Evolutionary conservation across 2,888 invertebrate species (phyloP), one percentile per base, ranked within the genome.

Genomic region (Spatulosminthurus flaviceps): DNA sequence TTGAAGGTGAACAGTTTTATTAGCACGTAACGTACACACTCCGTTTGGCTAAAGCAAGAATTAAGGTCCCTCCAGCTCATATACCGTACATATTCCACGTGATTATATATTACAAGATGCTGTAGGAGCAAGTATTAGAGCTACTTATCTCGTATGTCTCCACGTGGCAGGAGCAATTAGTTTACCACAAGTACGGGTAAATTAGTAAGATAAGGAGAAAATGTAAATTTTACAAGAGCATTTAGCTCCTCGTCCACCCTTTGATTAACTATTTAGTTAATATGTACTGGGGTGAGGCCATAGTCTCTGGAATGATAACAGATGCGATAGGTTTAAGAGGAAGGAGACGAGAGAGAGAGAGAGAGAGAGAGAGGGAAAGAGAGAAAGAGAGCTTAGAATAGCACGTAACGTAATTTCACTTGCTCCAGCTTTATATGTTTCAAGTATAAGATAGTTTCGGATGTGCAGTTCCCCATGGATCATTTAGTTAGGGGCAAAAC

Each of bases 401-500:
- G 75, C 64, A 26, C 67, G 24, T 24, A 19, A 41, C 64, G 24
- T 75, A 74, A 74, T 61, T 51, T 29, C 51, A 72, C 51, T 72
- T 72, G 24, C 72, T 51, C 72, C 26, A 26, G n/a, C n/a, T n/a
- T 51, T 51, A 51, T 51, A 51, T 11, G 72, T 51, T 51, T 26
- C 13, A 72, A 72, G 51, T 16, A 24, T 61, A 26, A 16, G 67
- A 28, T 28, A 13, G 73, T 51, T 34, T 60, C 61, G 29, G 29
- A 74, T 72, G 74, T 74, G 41, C 21, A 34, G 75, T 75, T 75
- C 75, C 75, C 75, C 66, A 75, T 75, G 75, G 75, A 75, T 75
- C 75, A 75, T 75, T 75, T 75, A 75, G 75, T 75, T 64, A 64
- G 74, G 64, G 61, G 29, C 41, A 64, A 75, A 64, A 75, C 64